Evolutionary conservation across 2,888 invertebrate species (phyloP), one percentile per base, ranked within the genome.

Genomic region (Pasiphila rectangulata): DNA sequence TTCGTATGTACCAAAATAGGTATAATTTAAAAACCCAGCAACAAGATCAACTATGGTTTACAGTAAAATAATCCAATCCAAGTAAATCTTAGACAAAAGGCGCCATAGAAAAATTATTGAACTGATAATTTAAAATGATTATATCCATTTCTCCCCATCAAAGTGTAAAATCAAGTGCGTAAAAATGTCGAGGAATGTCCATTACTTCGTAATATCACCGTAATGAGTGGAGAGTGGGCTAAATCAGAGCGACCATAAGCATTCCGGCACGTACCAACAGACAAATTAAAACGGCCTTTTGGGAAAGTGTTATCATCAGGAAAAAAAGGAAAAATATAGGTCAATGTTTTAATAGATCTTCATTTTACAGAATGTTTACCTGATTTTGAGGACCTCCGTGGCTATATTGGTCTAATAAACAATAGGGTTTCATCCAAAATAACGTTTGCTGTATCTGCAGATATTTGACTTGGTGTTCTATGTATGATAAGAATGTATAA

Each of bases 161-260:
- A 71, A 65, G 66, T 65, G 55, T 47, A 65, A 72, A 79, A 73
- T 76, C 70, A 72, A 75, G 71, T 71, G 64, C 67, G 68, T 69
- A 69, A 42, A 43, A 50, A 70, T 68, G 68, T 65, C 60, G 35
- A 46, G 54, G 63, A 61, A 81, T 81, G 75, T 79, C 79, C 79
- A 79, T 82, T 81, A 80, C 77, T 70, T 73, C 69, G 67, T 71
- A 72, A 76, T 78, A 75, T 72, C 71, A 62, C 64, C 66, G 57
- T 80, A 82, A 82, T 81, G 76, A 81, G 78, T 77, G 74, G 73
- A 71, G 75, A 68, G 61, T 64, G 64, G 71, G 73, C 64, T 72
- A 79, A 81, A 49, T 62, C 62, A 59, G 60, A 55, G 61, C 61
- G 61, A 64, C 65, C 68, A 63, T 68, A 60, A 62, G 61, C 76